Conservation (phyloP, 2,888 invertebrate genomes). For the Latheticus oryzae region DNA sequence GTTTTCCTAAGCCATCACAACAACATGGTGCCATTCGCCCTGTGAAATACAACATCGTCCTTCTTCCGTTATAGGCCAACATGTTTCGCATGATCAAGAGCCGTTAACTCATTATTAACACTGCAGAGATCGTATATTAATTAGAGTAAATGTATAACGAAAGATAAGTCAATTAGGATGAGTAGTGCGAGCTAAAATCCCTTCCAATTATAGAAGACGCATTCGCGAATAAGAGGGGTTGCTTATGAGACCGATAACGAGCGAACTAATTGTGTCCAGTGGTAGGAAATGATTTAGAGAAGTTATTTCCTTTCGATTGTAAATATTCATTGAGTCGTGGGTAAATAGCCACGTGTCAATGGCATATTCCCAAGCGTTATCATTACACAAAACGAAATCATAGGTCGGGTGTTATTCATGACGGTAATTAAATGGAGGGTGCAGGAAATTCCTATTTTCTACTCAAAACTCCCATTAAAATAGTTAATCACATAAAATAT, state of each 20-base stretch:
- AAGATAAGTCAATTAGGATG: conserved; percentile 27
- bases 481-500: too few species aligned
- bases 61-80: conserved; percentile 18
- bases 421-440: too few species aligned
- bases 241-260: too few species aligned
- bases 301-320: too few species aligned
- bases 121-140: conserved; percentile 56
- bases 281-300: too few species aligned
- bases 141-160: conserved; percentile 42
- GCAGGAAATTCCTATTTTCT: too few species aligned
- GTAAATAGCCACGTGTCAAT: conserved; percentile 51
- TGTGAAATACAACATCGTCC: conserved; percentile 8
- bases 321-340: conserved; percentile 53
- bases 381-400: too few species aligned
- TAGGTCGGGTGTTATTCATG: too few species aligned
- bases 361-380: conserved; percentile 45
- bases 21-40: conserved; percentile 7
- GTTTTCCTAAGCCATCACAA: conserved; percentile 1
- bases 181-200: conserved; percentile 1
- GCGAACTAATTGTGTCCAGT: conserved; percentile 1
- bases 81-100: conserved; percentile 52
- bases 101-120: conserved; percentile 55
- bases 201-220: background rate
- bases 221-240: too few species aligned
- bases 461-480: too few species aligned